These are phyloP conservation scores for Metallyticus violacea DNA, from an alignment of 2,888 invertebrate genomes.

Conservation along the genomic window DNA sequence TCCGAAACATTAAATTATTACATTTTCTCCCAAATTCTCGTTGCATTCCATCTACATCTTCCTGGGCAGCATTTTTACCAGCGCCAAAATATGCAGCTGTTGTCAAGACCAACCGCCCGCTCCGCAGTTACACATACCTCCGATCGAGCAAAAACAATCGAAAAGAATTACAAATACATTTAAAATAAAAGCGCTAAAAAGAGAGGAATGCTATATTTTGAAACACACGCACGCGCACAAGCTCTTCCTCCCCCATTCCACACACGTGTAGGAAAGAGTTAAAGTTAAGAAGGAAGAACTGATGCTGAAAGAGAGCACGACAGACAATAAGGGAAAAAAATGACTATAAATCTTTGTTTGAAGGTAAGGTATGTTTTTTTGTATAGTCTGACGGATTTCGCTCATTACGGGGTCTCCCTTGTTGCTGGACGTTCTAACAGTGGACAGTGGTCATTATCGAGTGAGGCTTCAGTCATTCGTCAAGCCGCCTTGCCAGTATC, in stretches of 20 bases:
- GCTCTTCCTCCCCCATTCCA: no score
- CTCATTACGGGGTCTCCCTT: neutral
- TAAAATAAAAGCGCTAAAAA: neutral
- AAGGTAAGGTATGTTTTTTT: conserved; percentile 1
- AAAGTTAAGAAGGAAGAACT: no score
- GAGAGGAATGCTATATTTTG: neutral
- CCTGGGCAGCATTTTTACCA: neutral
- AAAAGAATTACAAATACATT: neutral
- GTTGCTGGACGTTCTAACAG: neutral
- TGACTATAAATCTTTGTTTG: conserved; percentile 11
- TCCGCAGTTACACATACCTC: neutral
- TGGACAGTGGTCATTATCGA: neutral
- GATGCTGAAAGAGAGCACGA: neutral
- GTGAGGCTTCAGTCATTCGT: neutral
- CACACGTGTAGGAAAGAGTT: no score
- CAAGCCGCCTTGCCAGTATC: neutral
- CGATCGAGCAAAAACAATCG: neutral
- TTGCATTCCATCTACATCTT: neutral
- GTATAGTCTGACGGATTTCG: neutral
- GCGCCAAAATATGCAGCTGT: neutral
- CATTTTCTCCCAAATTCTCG: neutral
- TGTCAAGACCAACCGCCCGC: neutral
- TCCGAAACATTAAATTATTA: neutral
- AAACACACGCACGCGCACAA: no score
- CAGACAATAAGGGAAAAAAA: neutral